Evolutionary conservation across 1,140 invertebrate genomes (phyloP), one percentile per base, ranked within the genome.

Genomic region (Delia radicum): DNA sequence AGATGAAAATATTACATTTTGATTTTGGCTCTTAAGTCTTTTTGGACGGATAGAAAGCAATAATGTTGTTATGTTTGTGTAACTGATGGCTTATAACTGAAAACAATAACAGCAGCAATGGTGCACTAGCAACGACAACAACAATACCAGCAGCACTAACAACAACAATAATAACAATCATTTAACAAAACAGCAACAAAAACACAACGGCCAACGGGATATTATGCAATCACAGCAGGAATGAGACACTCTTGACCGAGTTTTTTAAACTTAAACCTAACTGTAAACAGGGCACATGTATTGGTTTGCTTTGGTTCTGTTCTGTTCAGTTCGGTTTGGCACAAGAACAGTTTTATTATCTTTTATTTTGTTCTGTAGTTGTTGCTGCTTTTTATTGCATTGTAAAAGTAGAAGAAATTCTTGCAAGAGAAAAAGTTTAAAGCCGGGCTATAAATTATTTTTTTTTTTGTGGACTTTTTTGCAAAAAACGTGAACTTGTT

Each of bases 241-340:
- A 83, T 83, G 80, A 83, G 82, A 83, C 82, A 83, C 82, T 83
- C 82, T 83, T 83, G 82, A 83, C 82, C 82, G 82, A 83, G 82
- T 83, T 83, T 83, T 82, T 69, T 69, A 69, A 69, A 69, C 65
- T 69, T 33, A 69, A 69, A 69, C 29, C 65, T 69, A 69, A 69
- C 65, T 28, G 65, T 69, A 24, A 21, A 69, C 29, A 18, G 29
- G 65, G 31, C 65, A 55, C 24, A 15, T 42, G 37, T 42, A 42
- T 42, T 42, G 37, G n/a, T n/a, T 6, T 55, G 48, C n/a, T 55
- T 55, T 55, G 48, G 18, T 55, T 55, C 3, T 21, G 8, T 21
- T 55, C 18, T 7, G 48, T 21, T 55, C 48, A 21, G 46, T 55
- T 55, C 48, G n/a, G 48, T 55, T 55, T 55, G 48, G 18, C 48